Evolutionary conservation across 2,113 vertebrate genomes (phyloP).

Genomic region (Ovis canadensis): DNA sequence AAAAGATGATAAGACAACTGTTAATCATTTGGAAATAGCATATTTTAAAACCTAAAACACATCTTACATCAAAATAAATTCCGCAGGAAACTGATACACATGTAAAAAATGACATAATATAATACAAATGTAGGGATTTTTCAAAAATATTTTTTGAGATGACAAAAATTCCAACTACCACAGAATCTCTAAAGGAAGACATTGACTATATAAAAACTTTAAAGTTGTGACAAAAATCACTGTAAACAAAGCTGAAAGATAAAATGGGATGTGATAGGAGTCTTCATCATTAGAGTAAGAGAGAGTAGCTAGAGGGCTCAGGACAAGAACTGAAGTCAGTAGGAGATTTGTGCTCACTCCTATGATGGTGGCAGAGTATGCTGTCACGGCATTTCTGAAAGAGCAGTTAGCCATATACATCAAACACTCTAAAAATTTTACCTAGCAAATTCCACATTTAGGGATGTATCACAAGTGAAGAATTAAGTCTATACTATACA

Average conservation of each 20-base stretch:
- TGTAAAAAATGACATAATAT: neutral
- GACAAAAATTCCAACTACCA: neutral
- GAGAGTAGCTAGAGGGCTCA: neutral
- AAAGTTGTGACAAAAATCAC: neutral
- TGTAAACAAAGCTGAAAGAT: neutral
- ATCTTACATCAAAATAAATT: neutral
- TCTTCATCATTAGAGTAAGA: neutral
- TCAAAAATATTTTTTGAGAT: neutral
- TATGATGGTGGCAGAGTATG: fast-evolving
- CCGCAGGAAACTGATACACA: neutral
- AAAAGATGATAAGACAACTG: neutral
- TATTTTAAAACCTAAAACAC: neutral
- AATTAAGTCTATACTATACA: neutral
- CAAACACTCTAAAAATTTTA: neutral
- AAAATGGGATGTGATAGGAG: neutral
- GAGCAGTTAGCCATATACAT: neutral
- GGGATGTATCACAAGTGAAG: neutral
- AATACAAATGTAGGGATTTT: neutral
- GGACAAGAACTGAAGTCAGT: neutral
- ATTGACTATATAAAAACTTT: neutral
- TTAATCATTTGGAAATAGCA: neutral
- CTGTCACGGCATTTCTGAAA: neutral
- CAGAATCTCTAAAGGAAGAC: neutral
- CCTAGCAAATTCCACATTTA: neutral
- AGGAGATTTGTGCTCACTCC: neutral